These are phyloP conservation scores for Micronycteris hirsuta DNA, from an alignment of 2,113 vertebrate genomes.

Conservation along the genomic window DNA sequence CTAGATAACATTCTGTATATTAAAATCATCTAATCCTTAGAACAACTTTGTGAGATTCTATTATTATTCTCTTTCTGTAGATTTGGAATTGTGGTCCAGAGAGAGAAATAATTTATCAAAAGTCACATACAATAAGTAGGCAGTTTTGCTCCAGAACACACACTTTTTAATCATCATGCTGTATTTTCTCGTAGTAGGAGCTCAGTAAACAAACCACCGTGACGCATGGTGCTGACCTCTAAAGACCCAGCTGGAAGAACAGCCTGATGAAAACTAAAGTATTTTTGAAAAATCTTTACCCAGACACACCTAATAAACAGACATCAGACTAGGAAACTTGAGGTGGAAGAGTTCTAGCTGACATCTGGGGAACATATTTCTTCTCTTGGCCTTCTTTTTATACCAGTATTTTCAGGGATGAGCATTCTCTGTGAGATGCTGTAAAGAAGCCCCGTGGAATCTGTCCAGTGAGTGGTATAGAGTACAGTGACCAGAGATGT, in stretches of 20 bases:
- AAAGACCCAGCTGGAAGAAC: background rate
- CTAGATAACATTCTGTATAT: background rate
- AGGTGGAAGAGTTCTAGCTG: background rate
- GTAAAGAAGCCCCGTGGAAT: background rate
- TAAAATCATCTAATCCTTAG: background rate
- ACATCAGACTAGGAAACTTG: background rate
- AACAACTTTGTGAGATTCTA: background rate
- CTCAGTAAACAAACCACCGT: background rate
- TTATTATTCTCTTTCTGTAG: background rate
- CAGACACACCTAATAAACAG: background rate
- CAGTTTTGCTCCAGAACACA: background rate
- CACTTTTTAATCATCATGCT: background rate
- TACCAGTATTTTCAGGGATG: background rate
- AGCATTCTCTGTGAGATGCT: background rate
- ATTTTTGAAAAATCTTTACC: background rate
- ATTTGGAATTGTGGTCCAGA: background rate
- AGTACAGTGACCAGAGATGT: background rate
- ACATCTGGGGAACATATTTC: background rate
- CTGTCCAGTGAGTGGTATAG: background rate
- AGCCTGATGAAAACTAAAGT: background rate
- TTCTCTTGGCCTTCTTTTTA: background rate
- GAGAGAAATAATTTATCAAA: background rate
- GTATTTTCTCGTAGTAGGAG: background rate
- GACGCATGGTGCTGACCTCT: background rate
- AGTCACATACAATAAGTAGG: background rate